These are phyloP conservation scores for Cuculus canorus DNA, from an alignment of 2,797 vertebrate species.

Conservation along the genomic window DNA sequence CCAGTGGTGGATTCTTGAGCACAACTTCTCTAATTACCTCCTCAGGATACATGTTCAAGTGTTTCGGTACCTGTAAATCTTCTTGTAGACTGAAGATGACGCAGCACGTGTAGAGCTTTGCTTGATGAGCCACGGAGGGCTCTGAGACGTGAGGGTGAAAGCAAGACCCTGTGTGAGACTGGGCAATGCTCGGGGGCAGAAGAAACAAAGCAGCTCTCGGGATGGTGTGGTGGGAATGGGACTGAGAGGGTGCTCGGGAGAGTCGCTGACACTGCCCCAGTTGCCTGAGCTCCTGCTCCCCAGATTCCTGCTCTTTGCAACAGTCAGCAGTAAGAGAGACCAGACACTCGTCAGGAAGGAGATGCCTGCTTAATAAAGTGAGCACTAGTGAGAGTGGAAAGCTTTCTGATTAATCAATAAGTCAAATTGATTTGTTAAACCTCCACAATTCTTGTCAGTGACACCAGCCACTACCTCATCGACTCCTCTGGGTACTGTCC, in stretches of 20 bases:
- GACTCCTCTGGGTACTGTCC: background rate
- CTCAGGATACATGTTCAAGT: background rate
- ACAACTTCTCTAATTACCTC: background rate
- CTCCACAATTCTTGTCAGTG: slow-evolving; percentile 31
- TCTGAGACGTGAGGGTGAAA: background rate
- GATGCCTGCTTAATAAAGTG: background rate
- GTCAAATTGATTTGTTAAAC: slow-evolving; percentile 49
- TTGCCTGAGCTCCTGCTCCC: background rate
- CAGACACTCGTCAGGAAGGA: background rate
- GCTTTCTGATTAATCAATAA: slow-evolving; percentile 58
- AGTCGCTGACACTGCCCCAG: background rate
- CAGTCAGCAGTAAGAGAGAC: background rate
- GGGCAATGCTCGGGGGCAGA: background rate
- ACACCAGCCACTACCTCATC: background rate
- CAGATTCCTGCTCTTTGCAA: background rate
- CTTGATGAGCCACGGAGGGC: background rate
- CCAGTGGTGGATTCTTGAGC: background rate
- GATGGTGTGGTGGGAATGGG: background rate
- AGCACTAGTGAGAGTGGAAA: slow-evolving; percentile 33
- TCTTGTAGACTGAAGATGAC: background rate
- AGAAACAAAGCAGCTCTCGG: background rate
- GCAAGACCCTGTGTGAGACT: background rate
- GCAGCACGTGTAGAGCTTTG: background rate
- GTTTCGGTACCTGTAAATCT: background rate
- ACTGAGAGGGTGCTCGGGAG: background rate